Conservation (phyloP, 2,888 invertebrate species). For the Euzophera pinguis region DNA sequence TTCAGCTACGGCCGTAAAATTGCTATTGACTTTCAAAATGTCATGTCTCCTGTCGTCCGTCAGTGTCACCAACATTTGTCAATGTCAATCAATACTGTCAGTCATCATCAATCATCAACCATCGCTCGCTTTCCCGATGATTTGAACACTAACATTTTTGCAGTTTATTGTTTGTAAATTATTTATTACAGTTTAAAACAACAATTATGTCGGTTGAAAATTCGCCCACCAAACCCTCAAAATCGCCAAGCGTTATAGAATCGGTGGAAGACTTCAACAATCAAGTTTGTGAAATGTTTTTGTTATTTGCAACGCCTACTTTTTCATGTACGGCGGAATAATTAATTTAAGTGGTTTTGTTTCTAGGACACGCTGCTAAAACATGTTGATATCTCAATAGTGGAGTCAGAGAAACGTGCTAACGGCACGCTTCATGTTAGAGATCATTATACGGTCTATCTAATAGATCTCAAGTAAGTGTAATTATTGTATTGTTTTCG, state of each 20-base stretch:
- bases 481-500: constrained; percentile 40
- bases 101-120: not conserved
- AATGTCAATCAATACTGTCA: not conserved
- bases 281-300: constrained; percentile 44
- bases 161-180: constrained; percentile 11
- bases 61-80: not conserved
- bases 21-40: too few relatives aligned
- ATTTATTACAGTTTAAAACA: not conserved
- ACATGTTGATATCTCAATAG: constrained; percentile 86
- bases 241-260: constrained; percentile 50
- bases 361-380: constrained; percentile 83
- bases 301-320: constrained; percentile 50
- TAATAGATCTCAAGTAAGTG: constrained; percentile 87
- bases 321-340: constrained; percentile 22
- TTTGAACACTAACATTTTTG: constrained; percentile 14
- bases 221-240: constrained; percentile 52
- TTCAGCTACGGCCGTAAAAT: too few relatives aligned
- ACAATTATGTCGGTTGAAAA: constrained; percentile 51
- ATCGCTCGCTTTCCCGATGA: constrained; percentile 4
- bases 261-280: constrained; percentile 61
- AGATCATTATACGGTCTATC: constrained; percentile 88
- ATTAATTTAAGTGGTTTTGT: constrained; percentile 25
- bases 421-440: constrained; percentile 86
- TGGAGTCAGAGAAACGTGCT: constrained; percentile 87
- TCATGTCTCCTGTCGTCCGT: too few relatives aligned